Evolutionary conservation across 2,888 invertebrate genomes (phyloP), one percentile per base, ranked within the genome.

Genomic region (Junonia oenone): DNA sequence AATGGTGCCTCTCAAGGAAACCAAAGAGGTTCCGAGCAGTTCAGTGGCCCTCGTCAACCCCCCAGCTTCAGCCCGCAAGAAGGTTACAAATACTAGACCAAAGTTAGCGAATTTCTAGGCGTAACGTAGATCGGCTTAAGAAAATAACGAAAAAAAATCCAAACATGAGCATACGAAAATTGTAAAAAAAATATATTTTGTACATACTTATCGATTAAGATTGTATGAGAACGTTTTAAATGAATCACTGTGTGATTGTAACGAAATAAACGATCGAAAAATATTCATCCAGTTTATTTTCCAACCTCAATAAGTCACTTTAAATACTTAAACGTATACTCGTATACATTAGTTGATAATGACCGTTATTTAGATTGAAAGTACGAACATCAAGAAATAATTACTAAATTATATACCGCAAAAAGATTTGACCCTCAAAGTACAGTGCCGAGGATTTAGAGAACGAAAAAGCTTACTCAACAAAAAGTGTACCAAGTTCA

Each of bases 1-100:
- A 38, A 50, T 46, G 54, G 52, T n/a, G 14, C 48, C 15, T 55
- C 40, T 29, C 58, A 58, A 55, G 62, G 51, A 35, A 54, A 33
- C 56, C 55, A 55, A 38, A 61, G 58, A 45, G 45, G 58, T 56
- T 83, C 82, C 51, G 74, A 63, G 51, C 55, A 61, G 54, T 89
- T 89, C 49, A 75, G 76, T 51, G 83, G 78, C 33, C 81, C 88
- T n/a, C 79, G 83, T 15, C 86, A 86, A 49, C 88, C 85, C 1
- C 85, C 90, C 0, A 89, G 87, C 67, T 90, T 85, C 71, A 83
- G 73, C 62, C 68, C 79, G 40, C 78, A 87, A 60, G 87, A 87
- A 67, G 90, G 90, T 49, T 90, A 90, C 71, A 88, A 82, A 62
- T 90, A 90, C 69, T 89, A 75, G 74, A 66, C 72, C 73, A 77